A percentile compares a stretch with the other conserved stretches of the same genome.
Conservation (phyloP, 2,113 vertebrate genomes). For the Amazona guildingii region DNA sequence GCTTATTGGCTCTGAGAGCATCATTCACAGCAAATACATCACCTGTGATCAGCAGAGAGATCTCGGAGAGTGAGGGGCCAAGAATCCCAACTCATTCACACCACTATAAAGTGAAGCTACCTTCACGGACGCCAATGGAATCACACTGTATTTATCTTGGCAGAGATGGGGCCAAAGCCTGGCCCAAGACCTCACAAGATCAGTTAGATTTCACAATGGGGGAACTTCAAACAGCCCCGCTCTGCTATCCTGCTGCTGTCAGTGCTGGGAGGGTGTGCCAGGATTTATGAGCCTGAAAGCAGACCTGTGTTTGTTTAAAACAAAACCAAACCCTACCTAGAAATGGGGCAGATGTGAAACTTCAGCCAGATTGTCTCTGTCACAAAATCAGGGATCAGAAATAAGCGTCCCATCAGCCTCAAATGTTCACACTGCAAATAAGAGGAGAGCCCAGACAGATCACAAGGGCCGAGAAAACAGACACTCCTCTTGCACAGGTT, state of each 20-base stretch:
- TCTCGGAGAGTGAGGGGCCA: background rate
- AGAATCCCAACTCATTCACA: constrained; percentile 19
- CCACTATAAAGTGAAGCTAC: constrained; percentile 23
- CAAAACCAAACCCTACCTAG: background rate
- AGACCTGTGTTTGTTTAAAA: background rate
- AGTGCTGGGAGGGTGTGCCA: background rate
- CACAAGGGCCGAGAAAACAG: background rate
- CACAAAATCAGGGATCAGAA: background rate
- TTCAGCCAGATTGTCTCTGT: background rate
- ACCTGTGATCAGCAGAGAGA: background rate
- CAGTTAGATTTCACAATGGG: background rate
- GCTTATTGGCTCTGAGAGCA: constrained; percentile 10
- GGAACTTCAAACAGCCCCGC: background rate
- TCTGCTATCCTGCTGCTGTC: constrained; percentile 5
- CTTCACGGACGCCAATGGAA: background rate
- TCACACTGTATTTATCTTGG: constrained; percentile 35
- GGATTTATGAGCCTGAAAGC: background rate
- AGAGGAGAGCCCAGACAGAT: background rate
- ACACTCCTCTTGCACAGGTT: background rate
- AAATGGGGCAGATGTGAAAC: background rate
- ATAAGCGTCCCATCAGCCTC: background rate
- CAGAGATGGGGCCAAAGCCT: background rate
- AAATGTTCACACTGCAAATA: background rate
- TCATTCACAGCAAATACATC: background rate
- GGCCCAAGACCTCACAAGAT: constrained; percentile 54